phyloP scores from a whole-genome alignment of 1,140 invertebrate genomes.

The Homalodisca vitripennis region DNA sequence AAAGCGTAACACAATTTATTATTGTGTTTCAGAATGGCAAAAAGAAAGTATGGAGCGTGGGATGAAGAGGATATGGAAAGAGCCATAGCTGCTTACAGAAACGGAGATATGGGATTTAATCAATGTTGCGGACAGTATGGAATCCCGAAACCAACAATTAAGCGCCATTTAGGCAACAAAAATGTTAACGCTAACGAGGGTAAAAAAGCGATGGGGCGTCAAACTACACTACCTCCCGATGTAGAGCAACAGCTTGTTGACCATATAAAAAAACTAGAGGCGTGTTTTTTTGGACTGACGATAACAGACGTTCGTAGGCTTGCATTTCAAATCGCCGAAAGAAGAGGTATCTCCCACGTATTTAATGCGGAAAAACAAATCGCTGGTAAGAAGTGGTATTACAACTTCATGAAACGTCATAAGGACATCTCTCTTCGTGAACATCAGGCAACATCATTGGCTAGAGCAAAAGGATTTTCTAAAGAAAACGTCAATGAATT shows the following conservation, averaged over 20 bases:
- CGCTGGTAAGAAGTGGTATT: conserved; percentile 49
- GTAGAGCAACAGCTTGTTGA: background rate
- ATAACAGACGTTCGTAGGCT: background rate
- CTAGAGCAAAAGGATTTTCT: conserved; percentile 47
- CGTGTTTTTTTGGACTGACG: background rate
- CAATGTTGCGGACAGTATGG: conserved; percentile 1
- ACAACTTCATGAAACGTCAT: conserved; percentile 48
- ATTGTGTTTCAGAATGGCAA: conserved; percentile 17
- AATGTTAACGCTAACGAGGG: background rate
- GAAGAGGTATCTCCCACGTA: conserved; percentile 35
- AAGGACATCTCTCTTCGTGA: conserved; percentile 45
- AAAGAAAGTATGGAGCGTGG: conserved; percentile 16
- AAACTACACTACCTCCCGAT: background rate
- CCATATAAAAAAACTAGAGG: background rate
- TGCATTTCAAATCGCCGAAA: background rate
- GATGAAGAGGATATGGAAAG: background rate
- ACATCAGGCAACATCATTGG: conserved; percentile 48
- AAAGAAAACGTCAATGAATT: conserved; percentile 43
- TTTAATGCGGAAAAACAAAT: conserved; percentile 44
- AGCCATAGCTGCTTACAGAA: background rate
- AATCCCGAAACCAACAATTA: background rate
- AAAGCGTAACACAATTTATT: too few relatives aligned
- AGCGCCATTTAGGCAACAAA: background rate
- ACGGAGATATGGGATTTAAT: conserved; percentile 12
- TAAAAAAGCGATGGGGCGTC: background rate